Base-by-base conservation (phyloP, 2,113 vertebrate species). In the Pleuronectes platessa region DNA sequence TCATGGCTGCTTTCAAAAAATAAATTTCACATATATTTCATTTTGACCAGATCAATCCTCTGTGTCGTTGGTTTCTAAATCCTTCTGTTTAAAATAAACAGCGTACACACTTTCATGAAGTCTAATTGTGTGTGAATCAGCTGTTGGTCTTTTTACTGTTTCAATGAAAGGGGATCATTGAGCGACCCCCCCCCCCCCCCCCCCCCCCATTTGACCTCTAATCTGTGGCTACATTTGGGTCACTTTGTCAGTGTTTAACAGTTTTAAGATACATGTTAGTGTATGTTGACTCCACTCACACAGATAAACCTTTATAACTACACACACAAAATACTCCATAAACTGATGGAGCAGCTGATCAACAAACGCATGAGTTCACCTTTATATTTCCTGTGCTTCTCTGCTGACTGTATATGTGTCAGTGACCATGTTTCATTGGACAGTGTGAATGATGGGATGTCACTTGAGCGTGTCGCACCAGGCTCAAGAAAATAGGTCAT, bases 141-240 rank as follows among this genome's bases (percentile, higher is more conserved):
- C 20, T 55, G 31, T 31, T 31, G 31, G 5, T 31, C 6, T 31
- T 31, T 31, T 31, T 31, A 1, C 31, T 31, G 54, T 5, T 56
- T 74, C 47, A 54, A 31, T 58, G 21, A 66, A 67, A 55, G 23
- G 0, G 3, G 40, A 60, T 84, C 40, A 59, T 37, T 27, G 58
- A 76, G 64, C 26, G 61, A 47, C 67, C 56, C 2, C 24, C 24
- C 24, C 24, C 24, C 24, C 24, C 24, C 24, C 24, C 24, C 24
- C 24, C 24, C 24, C 24, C 24, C 47, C 26, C 10, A 64, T 55
- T 26, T 62, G 18, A 61, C 35, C 27, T 42, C 6, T 76, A 56
- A 79, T 81, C 35, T 54, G 24, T 35, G n/a, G 63, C 71, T 81
- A 12, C 71, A 64, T 68, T 65, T 53, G 51, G 51, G 20, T 54